Evolutionary conservation across 2,888 invertebrate genomes (phyloP), one percentile per base, ranked within the genome.

Genomic region (Caenorhabditis sulstoni): DNA sequence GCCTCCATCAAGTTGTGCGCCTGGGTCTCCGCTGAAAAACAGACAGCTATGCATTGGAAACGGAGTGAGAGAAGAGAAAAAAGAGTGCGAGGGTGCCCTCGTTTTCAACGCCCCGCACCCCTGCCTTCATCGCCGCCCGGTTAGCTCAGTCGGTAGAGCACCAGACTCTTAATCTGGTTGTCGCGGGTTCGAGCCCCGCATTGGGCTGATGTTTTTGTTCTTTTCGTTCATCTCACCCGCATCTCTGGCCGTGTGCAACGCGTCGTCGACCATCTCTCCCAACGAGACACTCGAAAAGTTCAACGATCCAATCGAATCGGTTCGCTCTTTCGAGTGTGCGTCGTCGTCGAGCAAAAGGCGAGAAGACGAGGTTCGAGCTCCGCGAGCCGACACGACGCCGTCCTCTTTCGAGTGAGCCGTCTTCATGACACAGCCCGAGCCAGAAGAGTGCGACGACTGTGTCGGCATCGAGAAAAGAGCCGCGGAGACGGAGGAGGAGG

Each of bases 91-190:
- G 44, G n/a, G n/a, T 11, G 29, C 20, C 29, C 18, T 0, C 18
- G 35, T 23, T 18, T 47, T 55, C 8, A 45, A 45, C 14, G 23
- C 35, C 3, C 35, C 45, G n/a, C 14, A 5, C 16, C 20, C 23
- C 55, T n/a, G 39, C 18, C 35, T 20, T 22, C 18, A 16, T 57
- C 39, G 67, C 70, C 66, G 86, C 83, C 86, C 86, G 86, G 87
- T 87, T 87, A 87, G 87, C 87, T 87, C 86, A 87, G 87, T 87
- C 86, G 86, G 87, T 87, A 87, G 87, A 87, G 87, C 87, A 87
- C 87, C 87, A 87, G 86, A 87, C 87, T 87, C 87, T 87, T 87
- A 87, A 87, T 87, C 87, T 87, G 86, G 87, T 82, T 86, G 86
- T 86, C 87, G 86, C 86, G 87, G 87, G 86, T 87, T 87, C 86